Evolutionary conservation across 2,113 vertebrate genomes (phyloP), one percentile per base, ranked within the genome.

Genomic region (Phalacrocorax pelagicus): DNA sequence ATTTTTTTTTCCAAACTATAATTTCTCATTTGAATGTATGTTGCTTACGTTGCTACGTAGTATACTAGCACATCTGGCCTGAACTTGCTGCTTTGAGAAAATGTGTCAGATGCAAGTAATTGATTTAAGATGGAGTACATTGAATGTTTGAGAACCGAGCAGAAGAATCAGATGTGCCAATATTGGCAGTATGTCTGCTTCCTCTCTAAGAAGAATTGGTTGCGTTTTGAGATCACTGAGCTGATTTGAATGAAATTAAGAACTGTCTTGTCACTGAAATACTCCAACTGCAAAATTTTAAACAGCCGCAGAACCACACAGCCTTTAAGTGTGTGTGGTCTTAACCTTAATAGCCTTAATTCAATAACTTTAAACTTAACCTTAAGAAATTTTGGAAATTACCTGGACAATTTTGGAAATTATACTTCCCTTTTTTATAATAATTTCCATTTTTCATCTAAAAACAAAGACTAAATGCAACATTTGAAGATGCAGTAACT

Each of bases 351-450:
- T 55, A 80, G 59, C 32, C 10, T 63, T 32, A 42, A 65, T 47
- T 78, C 47, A 62, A 80, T 67, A 80, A 34, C 19, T 8, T 47
- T 59, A 86, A 81, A 74, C 51, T 66, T 63, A 79, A 84, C 18
- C 21, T 66, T 81, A 79, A 81, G n/a, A 66, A 47, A 57, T 36
- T 54, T 81, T 91, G 36, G 23, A 72, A 55, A 58, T 81, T 40
- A 49, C 6, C 5, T 58, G 22, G 55, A n/a, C 32, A 59, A 3
- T 49, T 71, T 70, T 54, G 32, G 82, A 88, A 92, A 61, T 55
- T 22, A 17, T 29, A 4, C 10, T 85, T 79, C 22, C 1, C 2
- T 49, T 86, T 75, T 86, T 51, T 9, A 7, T 21, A 0, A 0
- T 66, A 71, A 32, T 81, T 90, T 83, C 12, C 3, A 9, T 32